Conservation (phyloP, 2,113 vertebrate species). For the Cricetomys ansorgei region DNA sequence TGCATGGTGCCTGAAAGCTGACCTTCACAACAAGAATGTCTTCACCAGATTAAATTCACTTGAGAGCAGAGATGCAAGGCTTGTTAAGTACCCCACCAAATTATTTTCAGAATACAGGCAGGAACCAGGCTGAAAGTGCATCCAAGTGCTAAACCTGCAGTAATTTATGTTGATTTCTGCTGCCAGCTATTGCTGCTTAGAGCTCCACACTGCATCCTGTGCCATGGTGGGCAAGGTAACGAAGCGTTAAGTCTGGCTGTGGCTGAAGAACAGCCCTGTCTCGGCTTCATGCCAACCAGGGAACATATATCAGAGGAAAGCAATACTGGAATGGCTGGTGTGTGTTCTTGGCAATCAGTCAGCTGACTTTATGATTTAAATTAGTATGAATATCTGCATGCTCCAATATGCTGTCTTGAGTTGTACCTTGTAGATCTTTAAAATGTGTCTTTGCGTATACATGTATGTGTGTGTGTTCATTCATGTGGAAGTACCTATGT, state of each 20-base stretch:
- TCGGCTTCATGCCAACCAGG: conserved; percentile 80
- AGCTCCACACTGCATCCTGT: conserved; percentile 73
- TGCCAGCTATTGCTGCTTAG: conserved; percentile 56
- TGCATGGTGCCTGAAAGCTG: conserved; percentile 12
- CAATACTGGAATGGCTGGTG: conserved; percentile 77
- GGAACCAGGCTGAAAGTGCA: conserved; percentile 17
- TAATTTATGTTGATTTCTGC: conserved; percentile 80
- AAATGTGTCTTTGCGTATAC: conserved; percentile 61
- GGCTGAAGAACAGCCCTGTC: conserved; percentile 77
- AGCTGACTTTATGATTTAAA: background rate
- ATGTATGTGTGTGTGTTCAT: background rate
- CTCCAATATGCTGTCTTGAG: conserved; percentile 23
- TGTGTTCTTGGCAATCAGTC: conserved; percentile 65
- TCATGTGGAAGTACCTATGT: too few species aligned
- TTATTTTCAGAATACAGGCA: conserved; percentile 47
- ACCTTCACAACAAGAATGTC: conserved; percentile 59
- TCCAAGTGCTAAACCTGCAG: conserved; percentile 64
- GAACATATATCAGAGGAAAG: conserved; percentile 68
- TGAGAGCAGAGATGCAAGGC: conserved; percentile 48
- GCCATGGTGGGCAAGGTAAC: conserved; percentile 85
- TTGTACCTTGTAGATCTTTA: conserved; percentile 35
- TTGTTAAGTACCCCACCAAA: conserved; percentile 69
- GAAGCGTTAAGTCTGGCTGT: conserved; percentile 86
- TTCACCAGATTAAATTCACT: conserved; percentile 54
- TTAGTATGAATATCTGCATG: background rate